A percentile compares a stretch with the other conserved stretches of the same genome.
phyloP scores from a whole-genome alignment of 1,140 invertebrate species.

The Cydia amplana region DNA sequence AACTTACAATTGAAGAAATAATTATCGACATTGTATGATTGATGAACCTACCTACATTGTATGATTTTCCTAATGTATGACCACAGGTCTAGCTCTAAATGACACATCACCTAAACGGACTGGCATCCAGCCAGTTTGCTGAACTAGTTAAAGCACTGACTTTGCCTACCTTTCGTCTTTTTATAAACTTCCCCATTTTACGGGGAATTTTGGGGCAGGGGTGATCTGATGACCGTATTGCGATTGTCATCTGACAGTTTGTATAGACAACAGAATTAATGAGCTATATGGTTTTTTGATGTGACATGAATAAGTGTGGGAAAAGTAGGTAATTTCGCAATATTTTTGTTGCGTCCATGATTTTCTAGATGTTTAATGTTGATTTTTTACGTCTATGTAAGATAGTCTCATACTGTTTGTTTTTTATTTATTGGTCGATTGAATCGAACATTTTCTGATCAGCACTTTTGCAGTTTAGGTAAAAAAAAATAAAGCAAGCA shows the following conservation, averaged over 20 bases:
- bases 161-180: slow-evolving; percentile 25
- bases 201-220: slow-evolving; percentile 1
- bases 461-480: too few relatives aligned
- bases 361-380: too few relatives aligned
- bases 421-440: too few relatives aligned
- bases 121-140: slow-evolving; percentile 4
- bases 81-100: slow-evolving; percentile 13
- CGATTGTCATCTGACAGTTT: background rate
- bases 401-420: too few relatives aligned
- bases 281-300: background rate
- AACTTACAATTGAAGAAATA: too few relatives aligned
- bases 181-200: slow-evolving; percentile 4
- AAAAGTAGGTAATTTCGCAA: background rate
- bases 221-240: background rate
- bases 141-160: slow-evolving; percentile 6
- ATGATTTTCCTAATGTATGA: background rate
- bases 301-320: background rate
- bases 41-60: background rate
- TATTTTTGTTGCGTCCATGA: too few relatives aligned
- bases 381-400: too few relatives aligned
- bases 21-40: too few relatives aligned
- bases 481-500: too few relatives aligned
- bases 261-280: slow-evolving; percentile 5
- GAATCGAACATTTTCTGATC: too few relatives aligned
- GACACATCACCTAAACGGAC: slow-evolving; percentile 8